Evolutionary conservation across 2,113 vertebrate genomes (phyloP), one percentile per base, ranked within the genome.

Genomic region (Dendropsophus ebraccatus): DNA sequence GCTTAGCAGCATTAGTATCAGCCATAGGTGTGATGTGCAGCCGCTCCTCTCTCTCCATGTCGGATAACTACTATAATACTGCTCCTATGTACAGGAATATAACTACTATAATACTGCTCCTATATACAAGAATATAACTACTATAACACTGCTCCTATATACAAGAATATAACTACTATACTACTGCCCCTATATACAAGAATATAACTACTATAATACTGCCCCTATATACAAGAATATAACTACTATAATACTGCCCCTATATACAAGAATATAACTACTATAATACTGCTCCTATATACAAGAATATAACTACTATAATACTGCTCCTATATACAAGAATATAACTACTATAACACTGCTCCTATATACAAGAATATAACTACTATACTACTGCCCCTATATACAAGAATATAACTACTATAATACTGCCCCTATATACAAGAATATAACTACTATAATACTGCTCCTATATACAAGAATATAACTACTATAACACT

Each of bases 391-490:
- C 3, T 62, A 62, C 25, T 62, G 25, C 60, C 58, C 56, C 60
- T 62, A 62, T 62, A 8, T 62, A 62, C 60, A 62, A 62, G 60
- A 28, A 28, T 62, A 28, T 62, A 62, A 28, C 60, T 62, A 62
- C 60, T 62, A 62, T 28, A 62, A 62, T 62, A 62, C 60, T 28
- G 25, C 60, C 4, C 60, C 60, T 62, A 62, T 62, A 10, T 62
- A 62, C 60, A 62, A 28, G 60, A 62, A 62, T 62, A 62, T 62
- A 62, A 62, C 60, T 62, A 62, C 60, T 62, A 62, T 62, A 62
- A 62, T 62, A 28, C n/a, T 62, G 12, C 56, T n/a, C 56, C 56
- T 28, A 41, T 41, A 41, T 41, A 41, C 41, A 41, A 41, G 41
- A 41, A 41, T 41, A 41, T 41, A 41, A 41, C 60, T 62, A 62